Evolutionary conservation across 1,140 invertebrate genomes (phyloP).

Genomic region (Frieseomelitta varia): DNA sequence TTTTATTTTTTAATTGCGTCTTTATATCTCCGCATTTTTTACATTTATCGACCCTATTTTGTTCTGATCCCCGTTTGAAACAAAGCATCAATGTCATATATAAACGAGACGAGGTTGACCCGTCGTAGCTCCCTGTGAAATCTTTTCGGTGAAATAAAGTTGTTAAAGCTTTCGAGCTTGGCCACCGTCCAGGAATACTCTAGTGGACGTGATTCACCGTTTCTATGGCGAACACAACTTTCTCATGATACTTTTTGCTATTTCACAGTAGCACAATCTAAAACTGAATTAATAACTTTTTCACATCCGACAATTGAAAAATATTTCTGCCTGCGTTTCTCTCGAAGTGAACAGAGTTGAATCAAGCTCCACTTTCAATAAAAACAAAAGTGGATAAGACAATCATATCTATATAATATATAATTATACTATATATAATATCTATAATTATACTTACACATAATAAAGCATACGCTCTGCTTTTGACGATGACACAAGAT

Average conservation of each 20-base stretch:
- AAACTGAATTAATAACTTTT: background rate
- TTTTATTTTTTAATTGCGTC: background rate
- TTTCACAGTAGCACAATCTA: background rate
- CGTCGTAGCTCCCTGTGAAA: constrained; percentile 3
- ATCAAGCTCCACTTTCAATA: too few species aligned
- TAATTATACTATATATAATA: too few species aligned
- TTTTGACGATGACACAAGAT: too few species aligned
- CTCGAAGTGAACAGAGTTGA: too few species aligned
- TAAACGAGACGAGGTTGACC: constrained; percentile 42
- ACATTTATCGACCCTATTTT: constrained; percentile 20
- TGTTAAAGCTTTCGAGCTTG: constrained; percentile 29
- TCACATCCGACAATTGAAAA: too few species aligned
- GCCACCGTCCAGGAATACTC: constrained; percentile 20
- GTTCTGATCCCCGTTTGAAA: background rate
- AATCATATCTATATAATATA: too few species aligned
- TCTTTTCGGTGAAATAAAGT: background rate
- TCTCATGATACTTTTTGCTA: background rate
- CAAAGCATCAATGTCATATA: constrained; percentile 28
- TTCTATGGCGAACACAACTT: background rate
- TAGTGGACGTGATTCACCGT: background rate
- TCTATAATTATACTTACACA: too few species aligned
- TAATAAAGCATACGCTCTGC: too few species aligned
- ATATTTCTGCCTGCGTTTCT: too few species aligned
- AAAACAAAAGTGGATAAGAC: too few species aligned
- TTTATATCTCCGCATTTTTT: background rate